Evolutionary conservation across 2,888 invertebrate genomes (phyloP), one percentile per base, ranked within the genome.

Genomic region (Dasysyrphus albostriatus): DNA sequence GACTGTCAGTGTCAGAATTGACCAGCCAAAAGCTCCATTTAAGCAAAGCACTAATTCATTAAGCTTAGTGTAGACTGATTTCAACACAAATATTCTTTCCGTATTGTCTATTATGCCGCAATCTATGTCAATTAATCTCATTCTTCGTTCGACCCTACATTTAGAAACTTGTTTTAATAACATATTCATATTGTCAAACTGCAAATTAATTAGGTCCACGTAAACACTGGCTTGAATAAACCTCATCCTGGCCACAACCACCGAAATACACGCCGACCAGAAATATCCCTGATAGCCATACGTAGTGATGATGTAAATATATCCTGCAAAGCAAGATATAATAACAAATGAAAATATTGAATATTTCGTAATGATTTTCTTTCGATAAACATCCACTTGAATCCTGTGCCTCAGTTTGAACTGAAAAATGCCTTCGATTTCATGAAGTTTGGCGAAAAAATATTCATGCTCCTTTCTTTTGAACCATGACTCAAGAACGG

Each of bases 1-100:
- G 4, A 80, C 6, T 4, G 65, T 16, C 2, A 72, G 3, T 1
- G 39, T n/a, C 2, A 84, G 19, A 29, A 67, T 72, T 10, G 84
- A 80, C 72, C 70, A 84, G 6, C 80, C 84, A 54, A 80, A 80
- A 7, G 24, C 51, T 6, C 76, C 80, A 16, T 84, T 84, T 0
- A 75, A 42, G 9, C 58, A 65, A 4, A n/a, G 3, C 5, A 84
- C 72, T n/a, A 67, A 14, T 34, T 84, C 76, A 16, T 49, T 44
- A 5, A 84, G 14, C 39, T 72, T 70, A 1, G 51, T 39, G 42
- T 84, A 61, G 7, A 67, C 8, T 0, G 14, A 16, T 37, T 80
- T 84, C 6, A 84, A 32, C 1, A 51, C 32, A n/a, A 34, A 32
- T 44, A 84, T 59, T 44, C 59, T 56, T 5, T 54, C 44, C 0